These are phyloP conservation scores for Phrynocephalus forsythii DNA, from an alignment of 2,797 vertebrate species.

Conservation along the genomic window DNA sequence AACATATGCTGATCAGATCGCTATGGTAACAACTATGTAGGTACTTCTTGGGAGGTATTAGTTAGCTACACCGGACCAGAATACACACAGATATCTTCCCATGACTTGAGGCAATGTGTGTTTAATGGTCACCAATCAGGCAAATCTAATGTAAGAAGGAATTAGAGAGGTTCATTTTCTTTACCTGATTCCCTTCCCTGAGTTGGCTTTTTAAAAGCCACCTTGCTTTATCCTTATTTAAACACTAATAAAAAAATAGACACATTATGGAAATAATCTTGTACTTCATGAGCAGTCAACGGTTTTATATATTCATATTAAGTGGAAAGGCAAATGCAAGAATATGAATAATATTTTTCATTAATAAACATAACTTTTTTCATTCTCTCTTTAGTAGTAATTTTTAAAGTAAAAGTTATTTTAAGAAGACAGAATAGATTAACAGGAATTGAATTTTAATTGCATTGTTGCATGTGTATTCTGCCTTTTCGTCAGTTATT, in stretches of 20 bases:
- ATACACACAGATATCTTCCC: too few relatives aligned
- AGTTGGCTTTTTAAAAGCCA: slow-evolving; percentile 26
- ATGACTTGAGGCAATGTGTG: background rate
- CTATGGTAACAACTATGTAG: background rate
- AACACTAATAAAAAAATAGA: slow-evolving; percentile 53
- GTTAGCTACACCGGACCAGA: background rate
- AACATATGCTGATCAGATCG: background rate
- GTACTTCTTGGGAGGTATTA: background rate
- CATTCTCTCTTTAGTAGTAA: slow-evolving; percentile 15
- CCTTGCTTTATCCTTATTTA: slow-evolving; percentile 59
- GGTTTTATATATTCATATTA: slow-evolving; percentile 50
- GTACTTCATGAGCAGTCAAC: slow-evolving; percentile 50
- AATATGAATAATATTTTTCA: slow-evolving; percentile 52
- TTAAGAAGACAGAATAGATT: background rate
- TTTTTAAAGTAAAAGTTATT: slow-evolving; percentile 17
- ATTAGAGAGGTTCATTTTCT: slow-evolving; percentile 27
- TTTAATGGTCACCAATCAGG: slow-evolving; percentile 53
- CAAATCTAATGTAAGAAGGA: slow-evolving; percentile 53
- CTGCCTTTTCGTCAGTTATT: background rate
- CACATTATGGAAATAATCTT: slow-evolving; percentile 53
- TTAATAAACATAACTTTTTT: slow-evolving; percentile 37
- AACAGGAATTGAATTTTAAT: background rate
- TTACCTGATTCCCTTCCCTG: slow-evolving; percentile 39
- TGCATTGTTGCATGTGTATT: background rate
- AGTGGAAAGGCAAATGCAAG: slow-evolving; percentile 60